These are phyloP conservation scores for Oreochromis niloticus DNA, from an alignment of 2,113 vertebrate species.

Conservation along the genomic window DNA sequence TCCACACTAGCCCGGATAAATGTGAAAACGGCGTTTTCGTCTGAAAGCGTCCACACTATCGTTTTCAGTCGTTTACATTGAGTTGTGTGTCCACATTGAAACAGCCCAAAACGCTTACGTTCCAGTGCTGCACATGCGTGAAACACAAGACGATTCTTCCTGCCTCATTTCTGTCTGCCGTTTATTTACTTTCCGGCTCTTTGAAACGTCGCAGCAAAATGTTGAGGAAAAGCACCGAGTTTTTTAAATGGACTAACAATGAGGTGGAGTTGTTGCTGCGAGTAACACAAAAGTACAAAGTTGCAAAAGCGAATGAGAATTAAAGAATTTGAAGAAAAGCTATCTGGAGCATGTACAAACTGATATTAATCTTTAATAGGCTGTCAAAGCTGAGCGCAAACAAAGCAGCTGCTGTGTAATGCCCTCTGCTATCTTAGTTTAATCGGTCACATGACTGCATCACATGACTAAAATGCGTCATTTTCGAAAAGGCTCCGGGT, in stretches of 20 bases:
- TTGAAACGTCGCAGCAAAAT: fast-evolving
- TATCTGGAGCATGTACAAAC: fast-evolving
- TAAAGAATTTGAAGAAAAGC: background rate
- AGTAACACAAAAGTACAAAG: background rate
- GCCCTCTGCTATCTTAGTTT: background rate
- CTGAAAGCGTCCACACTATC: fast-evolving
- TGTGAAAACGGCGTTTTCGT: fast-evolving
- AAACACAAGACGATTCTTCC: fast-evolving
- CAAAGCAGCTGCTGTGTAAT: background rate
- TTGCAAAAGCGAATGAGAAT: background rate
- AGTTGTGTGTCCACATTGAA: background rate
- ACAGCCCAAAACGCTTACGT: background rate
- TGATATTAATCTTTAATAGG: background rate
- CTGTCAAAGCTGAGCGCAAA: background rate
- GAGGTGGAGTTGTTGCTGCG: fast-evolving
- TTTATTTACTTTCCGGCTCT: background rate
- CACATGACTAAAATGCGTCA: background rate
- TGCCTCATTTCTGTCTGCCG: fast-evolving
- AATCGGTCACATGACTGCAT: background rate
- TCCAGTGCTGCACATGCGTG: fast-evolving
- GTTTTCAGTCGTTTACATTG: fast-evolving
- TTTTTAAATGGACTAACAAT: background rate
- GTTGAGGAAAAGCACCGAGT: fast-evolving
- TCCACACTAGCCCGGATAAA: fast-evolving
- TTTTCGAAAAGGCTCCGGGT: fast-evolving